Conservation (phyloP, 2,113 vertebrate genomes). For the Serilophus lunatus region DNA sequence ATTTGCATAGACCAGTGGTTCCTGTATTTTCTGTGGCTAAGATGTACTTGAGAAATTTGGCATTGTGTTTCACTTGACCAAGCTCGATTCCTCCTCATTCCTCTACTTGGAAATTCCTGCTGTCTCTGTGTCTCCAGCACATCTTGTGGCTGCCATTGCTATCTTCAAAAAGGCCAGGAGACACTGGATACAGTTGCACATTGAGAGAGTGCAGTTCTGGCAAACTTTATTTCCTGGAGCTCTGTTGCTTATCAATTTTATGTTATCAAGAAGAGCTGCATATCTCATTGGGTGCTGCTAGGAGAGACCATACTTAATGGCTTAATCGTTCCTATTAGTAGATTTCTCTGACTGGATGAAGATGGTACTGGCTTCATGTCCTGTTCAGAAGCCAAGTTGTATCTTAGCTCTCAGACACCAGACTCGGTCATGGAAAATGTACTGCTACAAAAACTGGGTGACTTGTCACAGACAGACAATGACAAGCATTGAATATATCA, state of each 20-base stretch:
- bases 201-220: fast-evolving
- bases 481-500: neutral
- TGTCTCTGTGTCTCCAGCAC: neutral
- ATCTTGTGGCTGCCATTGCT: neutral
- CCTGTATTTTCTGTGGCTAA: neutral
- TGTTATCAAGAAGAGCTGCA: neutral
- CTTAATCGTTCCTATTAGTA: neutral
- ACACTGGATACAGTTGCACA: neutral
- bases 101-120: neutral
- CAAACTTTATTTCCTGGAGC: neutral
- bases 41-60: neutral
- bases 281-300: neutral
- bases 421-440: neutral
- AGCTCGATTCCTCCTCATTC: neutral
- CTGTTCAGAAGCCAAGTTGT: neutral
- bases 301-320: neutral
- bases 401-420: neutral
- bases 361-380: neutral
- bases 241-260: neutral
- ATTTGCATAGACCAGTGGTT: constrained; percentile 28
- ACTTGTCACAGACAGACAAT: neutral
- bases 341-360: neutral
- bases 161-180: neutral
- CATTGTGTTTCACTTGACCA: neutral
- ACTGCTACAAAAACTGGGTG: neutral